Evolutionary conservation across 2,113 vertebrate species (phyloP).

Genomic region (Mirounga angustirostris): DNA sequence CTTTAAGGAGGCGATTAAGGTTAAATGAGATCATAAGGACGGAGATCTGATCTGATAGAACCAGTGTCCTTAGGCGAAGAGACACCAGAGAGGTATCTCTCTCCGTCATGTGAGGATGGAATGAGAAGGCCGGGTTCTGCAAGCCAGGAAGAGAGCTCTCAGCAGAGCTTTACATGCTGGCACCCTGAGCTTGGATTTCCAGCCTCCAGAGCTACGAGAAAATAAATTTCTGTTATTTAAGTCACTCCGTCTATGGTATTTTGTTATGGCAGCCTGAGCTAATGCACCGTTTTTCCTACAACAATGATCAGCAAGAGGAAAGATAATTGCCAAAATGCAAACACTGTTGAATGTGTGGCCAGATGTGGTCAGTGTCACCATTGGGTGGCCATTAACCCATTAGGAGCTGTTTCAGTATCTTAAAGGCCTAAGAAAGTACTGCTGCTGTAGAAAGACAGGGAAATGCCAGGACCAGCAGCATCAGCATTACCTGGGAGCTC

Average conservation of each 20-base stretch:
- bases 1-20: background rate
- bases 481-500: background rate
- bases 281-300: slow-evolving; percentile 1
- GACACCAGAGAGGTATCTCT: background rate
- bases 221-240: background rate
- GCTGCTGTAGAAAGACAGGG: background rate
- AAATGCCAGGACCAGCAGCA: background rate
- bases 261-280: background rate
- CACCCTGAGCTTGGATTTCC: background rate
- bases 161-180: background rate
- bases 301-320: background rate
- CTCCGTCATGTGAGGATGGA: background rate
- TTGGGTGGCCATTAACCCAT: background rate
- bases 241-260: background rate
- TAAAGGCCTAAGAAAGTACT: background rate
- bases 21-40: background rate
- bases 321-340: background rate
- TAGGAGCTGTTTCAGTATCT: background rate
- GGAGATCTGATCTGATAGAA: background rate
- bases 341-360: background rate
- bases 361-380: background rate
- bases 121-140: background rate
- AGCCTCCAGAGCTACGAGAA: background rate
- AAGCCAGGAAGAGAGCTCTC: background rate
- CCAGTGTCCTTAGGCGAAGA: background rate